Conservation (phyloP, 2,113 vertebrate species). For the Vireo altiloquus region DNA sequence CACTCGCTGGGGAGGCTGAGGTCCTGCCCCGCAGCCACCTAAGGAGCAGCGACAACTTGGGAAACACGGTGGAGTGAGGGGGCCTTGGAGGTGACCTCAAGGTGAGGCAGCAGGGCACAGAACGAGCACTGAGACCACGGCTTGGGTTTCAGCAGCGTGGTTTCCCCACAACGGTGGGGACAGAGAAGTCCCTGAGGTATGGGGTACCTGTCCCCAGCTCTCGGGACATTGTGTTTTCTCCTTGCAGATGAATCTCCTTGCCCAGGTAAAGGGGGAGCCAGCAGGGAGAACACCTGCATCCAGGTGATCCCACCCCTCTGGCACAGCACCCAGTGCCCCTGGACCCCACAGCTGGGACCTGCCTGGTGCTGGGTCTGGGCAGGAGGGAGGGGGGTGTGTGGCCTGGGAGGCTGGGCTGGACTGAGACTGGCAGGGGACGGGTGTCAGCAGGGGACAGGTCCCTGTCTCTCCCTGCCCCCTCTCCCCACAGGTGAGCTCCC, state of each 20-base stretch:
- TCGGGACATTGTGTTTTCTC: background rate
- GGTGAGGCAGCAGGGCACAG: background rate
- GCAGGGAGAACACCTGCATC: background rate
- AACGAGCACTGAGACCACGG: accelerated
- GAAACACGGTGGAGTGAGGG: accelerated
- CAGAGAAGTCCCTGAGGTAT: accelerated
- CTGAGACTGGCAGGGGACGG: accelerated
- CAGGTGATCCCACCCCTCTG: background rate
- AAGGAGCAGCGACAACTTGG: background rate
- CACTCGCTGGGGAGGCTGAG: accelerated
- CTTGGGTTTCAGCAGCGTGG: background rate
- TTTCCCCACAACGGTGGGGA: background rate
- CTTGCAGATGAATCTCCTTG: conserved; percentile 16
- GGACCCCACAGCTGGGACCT: background rate
- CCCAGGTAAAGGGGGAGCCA: background rate
- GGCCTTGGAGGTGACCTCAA: background rate
- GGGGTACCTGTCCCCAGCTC: background rate
- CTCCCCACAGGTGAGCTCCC: background rate
- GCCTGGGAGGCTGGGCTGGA: background rate
- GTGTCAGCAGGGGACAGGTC: background rate
- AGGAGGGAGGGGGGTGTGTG: accelerated
- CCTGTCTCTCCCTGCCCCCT: background rate
- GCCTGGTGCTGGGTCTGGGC: background rate
- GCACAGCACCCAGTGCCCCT: accelerated
- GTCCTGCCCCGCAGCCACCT: background rate